Percentiles rank a stretch among this genome's conserved stretches.
phyloP scores from a whole-genome alignment of 2,113 vertebrate species.

The Rhinoderma darwinii region DNA sequence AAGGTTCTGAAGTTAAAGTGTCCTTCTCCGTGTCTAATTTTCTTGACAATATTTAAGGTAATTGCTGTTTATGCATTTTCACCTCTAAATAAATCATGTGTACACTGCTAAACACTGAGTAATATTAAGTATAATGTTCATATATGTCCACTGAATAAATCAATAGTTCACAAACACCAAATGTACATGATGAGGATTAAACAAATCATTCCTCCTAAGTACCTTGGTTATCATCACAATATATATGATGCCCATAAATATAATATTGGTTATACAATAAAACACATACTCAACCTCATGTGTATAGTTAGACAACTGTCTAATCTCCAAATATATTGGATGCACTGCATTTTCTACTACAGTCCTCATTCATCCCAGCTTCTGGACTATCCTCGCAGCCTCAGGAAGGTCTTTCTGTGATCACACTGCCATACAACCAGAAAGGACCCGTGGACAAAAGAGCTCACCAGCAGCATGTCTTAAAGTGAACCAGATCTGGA shows the following conservation, averaged over 20 bases:
- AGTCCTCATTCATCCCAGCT: not conserved
- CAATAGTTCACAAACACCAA: not conserved
- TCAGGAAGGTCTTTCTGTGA: not conserved
- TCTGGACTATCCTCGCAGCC: not conserved
- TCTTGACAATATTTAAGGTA: not conserved
- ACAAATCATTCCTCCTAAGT: not conserved
- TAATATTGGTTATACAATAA: not conserved
- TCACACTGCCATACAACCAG: slow-evolving; percentile 10
- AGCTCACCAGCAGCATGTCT: slow-evolving; percentile 46
- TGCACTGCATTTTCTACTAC: not conserved
- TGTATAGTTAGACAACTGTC: not conserved
- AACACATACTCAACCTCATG: not conserved
- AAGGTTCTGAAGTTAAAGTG: not conserved
- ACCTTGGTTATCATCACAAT: not conserved
- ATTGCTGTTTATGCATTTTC: not conserved
- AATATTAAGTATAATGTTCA: not conserved
- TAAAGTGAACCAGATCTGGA: slow-evolving; percentile 52
- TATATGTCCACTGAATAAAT: not conserved
- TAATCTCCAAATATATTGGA: not conserved
- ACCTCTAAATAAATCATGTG: not conserved
- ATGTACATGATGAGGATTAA: not conserved
- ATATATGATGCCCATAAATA: not conserved
- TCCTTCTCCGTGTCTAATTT: not conserved
- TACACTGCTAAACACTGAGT: not conserved
- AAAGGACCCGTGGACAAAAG: slow-evolving; percentile 30